Conservation (phyloP, 2,888 invertebrate genomes). For the Sturmia bella region DNA sequence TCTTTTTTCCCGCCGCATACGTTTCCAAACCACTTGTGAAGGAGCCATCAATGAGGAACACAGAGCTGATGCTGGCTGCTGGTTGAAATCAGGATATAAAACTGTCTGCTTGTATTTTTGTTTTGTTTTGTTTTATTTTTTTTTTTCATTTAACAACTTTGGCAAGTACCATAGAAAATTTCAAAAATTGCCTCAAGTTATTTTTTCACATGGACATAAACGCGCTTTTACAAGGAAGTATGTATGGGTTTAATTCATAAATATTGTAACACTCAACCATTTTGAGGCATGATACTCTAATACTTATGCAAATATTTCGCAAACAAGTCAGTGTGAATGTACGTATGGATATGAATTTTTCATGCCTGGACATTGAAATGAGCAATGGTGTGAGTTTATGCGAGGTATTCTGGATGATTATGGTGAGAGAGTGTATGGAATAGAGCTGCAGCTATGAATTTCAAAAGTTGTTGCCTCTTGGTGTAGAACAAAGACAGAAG, state of each 20-base stretch:
- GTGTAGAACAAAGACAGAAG: background rate
- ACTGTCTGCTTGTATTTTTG: background rate
- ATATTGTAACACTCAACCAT: constrained; percentile 30
- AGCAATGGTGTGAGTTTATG: background rate
- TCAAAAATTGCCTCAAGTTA: constrained; percentile 65
- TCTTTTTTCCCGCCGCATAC: constrained; percentile 1
- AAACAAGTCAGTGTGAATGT: background rate
- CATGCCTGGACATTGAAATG: background rate
- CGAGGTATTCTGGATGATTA: background rate
- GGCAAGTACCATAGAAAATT: constrained; percentile 59
- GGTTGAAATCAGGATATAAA: constrained; percentile 9
- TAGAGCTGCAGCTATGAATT: constrained; percentile 22
- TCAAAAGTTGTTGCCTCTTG: constrained; percentile 7
- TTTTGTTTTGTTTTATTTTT: constrained; percentile 1
- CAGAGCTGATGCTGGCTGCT: background rate
- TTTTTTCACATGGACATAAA: constrained; percentile 66
- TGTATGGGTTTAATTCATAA: constrained; percentile 52
- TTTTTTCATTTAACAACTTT: constrained; percentile 5
- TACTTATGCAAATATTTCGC: constrained; percentile 46
- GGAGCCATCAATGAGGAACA: constrained; percentile 22
- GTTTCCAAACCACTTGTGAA: background rate
- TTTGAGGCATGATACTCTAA: constrained; percentile 34
- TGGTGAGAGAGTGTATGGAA: background rate
- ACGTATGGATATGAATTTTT: background rate
- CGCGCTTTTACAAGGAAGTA: constrained; percentile 65